Base-by-base conservation (phyloP, 2,888 invertebrate genomes). In the Criorhina ranunculi region DNA sequence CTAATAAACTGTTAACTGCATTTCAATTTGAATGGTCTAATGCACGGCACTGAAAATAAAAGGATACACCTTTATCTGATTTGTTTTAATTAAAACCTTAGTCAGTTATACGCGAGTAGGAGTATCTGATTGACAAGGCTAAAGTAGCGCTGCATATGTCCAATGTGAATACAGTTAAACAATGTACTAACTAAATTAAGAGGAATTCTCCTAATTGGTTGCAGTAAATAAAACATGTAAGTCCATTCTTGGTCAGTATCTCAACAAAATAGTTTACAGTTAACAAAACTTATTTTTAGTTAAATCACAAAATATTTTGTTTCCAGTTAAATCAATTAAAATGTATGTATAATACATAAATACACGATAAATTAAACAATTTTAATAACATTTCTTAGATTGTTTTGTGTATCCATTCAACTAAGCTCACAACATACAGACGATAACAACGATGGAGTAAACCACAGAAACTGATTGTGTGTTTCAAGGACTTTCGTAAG, bases 131-230 rank as follows among this genome's bases (percentile, higher is more conserved):
- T 77, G 82, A 82, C 77, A 60, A 24, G 59, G 46, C 59, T 59
- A 77, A 82, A 77, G 77, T 60, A 33, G 60, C 37, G 49, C 59
- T 44, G 60, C 51, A 29, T 69, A 44, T 69, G 57, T 59, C 72
- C 66, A 77, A 82, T 82, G 66, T 59, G 55, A 72, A 77, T 66
- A 77, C 70, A 66, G 70, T 77, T 77, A 70, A 66, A 51, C 66
- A 62, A 37, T 70, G 19, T 37, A 24, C 24, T 24, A 59, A 73
- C 66, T 66, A 51, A 66, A 62, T n/a, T 51, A 72, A 44, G 35
- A 44, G 24, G 9, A 37, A 5, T 37, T 69, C 35, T 44, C 35
- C 53, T 42, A 44, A 64, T 75, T 64, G 9, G 15, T 19, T 29
- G 9, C 73, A 35, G 33, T 53, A 44, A 62, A 55, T 55, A 53